Base-by-base conservation (phyloP, 2,113 vertebrate species). In the Shinisaurus crocodilurus region DNA sequence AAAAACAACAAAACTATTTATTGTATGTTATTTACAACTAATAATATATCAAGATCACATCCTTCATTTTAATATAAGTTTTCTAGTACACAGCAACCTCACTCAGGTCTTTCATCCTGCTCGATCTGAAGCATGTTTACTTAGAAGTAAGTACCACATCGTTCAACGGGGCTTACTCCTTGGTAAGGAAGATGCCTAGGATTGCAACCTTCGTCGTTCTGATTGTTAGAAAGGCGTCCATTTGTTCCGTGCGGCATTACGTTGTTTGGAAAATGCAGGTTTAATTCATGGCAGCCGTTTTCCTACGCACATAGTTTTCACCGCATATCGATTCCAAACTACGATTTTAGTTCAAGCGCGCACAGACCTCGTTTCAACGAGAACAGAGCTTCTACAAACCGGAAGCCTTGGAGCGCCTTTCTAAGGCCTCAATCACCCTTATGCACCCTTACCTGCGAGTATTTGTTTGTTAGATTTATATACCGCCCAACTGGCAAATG, bases 301-400 rank as follows among this genome's bases (percentile, higher is more conserved):
- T 88, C n/a, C 69, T 88, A 85, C 32, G 89, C 87, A 92, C 93
- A 92, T 86, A 65, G 1, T 18, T 82, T 77, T 43, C 79, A 69
- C 75, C 50, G 18, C 89, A 81, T 70, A 32, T 86, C 79, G 16
- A 65, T 81, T 88, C 72, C 0, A 2, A 2, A 2, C n/a, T 3
- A 72, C 54, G 48, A 23, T 16, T 84, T 86, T 20, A 0, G 2
- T 34, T 90, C 84, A 23, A 65, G 43, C 40, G 13, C 40, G 12
- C 23, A 50, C 10, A 63, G 60, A 6, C 37, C 34, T 34, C 43
- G 37, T 65, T 57, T 34, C 32, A 82, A 54, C 63, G 37, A 75
- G 48, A 76, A 85, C 90, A 93, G 63, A 20, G 37, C 1, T 3
- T 32, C 74, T 25, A 54, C 77, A 81, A 75, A 70, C 1, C 9